Evolutionary conservation across 2,888 invertebrate species (phyloP), one percentile per base, ranked within the genome.

Genomic region (Noctua janthe): DNA sequence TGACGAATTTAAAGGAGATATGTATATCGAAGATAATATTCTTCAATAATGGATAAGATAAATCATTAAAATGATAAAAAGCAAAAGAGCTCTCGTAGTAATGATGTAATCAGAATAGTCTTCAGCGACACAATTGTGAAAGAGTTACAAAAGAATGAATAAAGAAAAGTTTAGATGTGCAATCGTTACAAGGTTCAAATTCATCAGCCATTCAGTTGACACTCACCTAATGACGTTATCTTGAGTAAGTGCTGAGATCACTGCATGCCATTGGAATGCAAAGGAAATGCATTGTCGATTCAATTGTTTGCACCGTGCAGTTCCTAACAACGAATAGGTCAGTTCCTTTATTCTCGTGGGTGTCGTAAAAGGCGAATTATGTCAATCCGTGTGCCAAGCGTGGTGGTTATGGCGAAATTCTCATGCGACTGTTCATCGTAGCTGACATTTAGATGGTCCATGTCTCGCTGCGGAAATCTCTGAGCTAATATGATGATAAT

Each of bases 161-260:
- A 78, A 78, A 86, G 83, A 88, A 76, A 76, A 87, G 80, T 79
- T 83, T 79, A 84, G 76, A 81, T 67, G 72, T 72, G 69, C 74
- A 89, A 87, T 71, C 76, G 90, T 90, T 88, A 89, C 89, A 89
- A 89, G 90, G 90, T 83, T 84, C 64, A 70, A 66, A 71, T 85
- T 83, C 64, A 90, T 90, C 84, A 89, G 80, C 59, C 69, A 88
- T 89, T 89, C 89, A 85, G 88, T 80, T 85, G 80, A 87, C 90
- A 88, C 85, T 81, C 80, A 59, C 39, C 67, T 84, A 87, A 80
- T 78, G 74, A 71, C 72, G 66, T 62, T 73, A 79, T 70, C 82
- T 77, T 84, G 69, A 78, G 74, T 80, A 88, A 79, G 73, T 88
- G 64, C 71, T 82, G 82, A 83, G 83, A 83, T 78, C 83, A 80